Percentiles rank a stretch among this genome's conserved stretches.
These are phyloP conservation scores for Poeciliopsis turrubarensis DNA, from an alignment of 2,113 vertebrate species.

Conservation along the genomic window DNA sequence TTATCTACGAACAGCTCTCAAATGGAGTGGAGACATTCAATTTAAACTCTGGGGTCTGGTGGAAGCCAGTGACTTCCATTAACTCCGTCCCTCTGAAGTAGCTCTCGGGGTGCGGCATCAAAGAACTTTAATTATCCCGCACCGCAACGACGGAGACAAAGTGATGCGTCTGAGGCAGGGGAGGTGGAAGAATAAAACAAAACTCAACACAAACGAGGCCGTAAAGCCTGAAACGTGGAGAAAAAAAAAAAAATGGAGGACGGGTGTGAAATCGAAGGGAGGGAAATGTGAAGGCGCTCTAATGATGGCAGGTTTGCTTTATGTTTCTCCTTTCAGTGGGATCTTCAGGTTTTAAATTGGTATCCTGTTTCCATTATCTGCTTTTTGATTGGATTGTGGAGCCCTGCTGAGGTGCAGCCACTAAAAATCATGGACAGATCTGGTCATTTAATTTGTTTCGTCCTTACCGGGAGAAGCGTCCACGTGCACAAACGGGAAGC, in stretches of 20 bases:
- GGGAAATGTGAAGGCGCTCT: slow-evolving; percentile 10
- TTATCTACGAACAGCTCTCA: slow-evolving; percentile 61
- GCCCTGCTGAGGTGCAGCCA: slow-evolving; percentile 55
- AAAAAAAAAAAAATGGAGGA: not conserved
- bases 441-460: slow-evolving; percentile 45
- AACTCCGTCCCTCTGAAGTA: slow-evolving; percentile 59
- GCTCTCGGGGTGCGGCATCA: slow-evolving; percentile 49
- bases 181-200: too few relatives aligned
- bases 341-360: slow-evolving; percentile 59
- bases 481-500: not conserved
- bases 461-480: slow-evolving; percentile 18
- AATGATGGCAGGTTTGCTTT: slow-evolving; percentile 44
- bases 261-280: not conserved
- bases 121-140: slow-evolving; percentile 66
- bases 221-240: slow-evolving; percentile 10
- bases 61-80: slow-evolving; percentile 66
- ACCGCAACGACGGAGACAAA: slow-evolving; percentile 29
- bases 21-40: slow-evolving; percentile 71
- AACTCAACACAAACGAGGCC: not conserved
- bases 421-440: slow-evolving; percentile 62
- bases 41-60: slow-evolving; percentile 65
- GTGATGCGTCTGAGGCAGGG: slow-evolving; percentile 30
- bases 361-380: slow-evolving; percentile 68
- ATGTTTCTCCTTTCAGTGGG: slow-evolving; percentile 38
- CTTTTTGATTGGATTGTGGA: slow-evolving; percentile 69